phyloP scores from a whole-genome alignment of 2,797 vertebrate genomes.

The Silurus aristotelis region DNA sequence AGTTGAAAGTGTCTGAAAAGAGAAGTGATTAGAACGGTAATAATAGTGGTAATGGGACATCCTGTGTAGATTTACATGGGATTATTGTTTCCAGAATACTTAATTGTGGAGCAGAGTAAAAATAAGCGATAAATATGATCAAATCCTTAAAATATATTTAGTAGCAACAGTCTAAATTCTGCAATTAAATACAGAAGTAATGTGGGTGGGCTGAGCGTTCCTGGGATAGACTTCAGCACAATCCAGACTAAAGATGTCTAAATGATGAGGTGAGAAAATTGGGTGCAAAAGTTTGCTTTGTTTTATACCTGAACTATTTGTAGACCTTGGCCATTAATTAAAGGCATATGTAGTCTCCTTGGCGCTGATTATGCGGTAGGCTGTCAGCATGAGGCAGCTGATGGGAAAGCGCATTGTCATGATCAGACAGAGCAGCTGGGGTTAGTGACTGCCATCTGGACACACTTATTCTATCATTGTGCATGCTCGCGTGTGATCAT shows the following conservation, averaged over 20 bases:
- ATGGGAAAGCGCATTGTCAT: conserved; percentile 46
- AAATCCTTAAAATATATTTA: neutral
- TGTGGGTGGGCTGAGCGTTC: neutral
- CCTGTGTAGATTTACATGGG: neutral
- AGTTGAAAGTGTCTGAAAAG: neutral
- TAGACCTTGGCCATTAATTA: neutral
- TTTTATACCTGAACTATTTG: neutral
- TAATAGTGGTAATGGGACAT: no score
- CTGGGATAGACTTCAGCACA: neutral
- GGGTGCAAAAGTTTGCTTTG: neutral
- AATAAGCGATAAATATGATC: neutral
- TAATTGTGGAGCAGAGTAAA: neutral
- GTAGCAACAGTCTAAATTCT: neutral
- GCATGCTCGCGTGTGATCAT: conserved; percentile 7
- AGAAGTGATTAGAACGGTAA: neutral
- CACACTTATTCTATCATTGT: conserved; percentile 42
- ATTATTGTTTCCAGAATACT: neutral
- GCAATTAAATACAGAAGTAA: no score
- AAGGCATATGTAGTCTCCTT: conserved; percentile 23
- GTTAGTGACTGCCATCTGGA: conserved; percentile 54
- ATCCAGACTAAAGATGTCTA: neutral
- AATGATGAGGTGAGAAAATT: neutral
- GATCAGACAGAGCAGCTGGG: conserved; percentile 55
- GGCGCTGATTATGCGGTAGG: conserved; percentile 26
- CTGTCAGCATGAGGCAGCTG: conserved; percentile 40